Base-by-base conservation (phyloP, 2,888 invertebrate species). In the Pammene fasciana region DNA sequence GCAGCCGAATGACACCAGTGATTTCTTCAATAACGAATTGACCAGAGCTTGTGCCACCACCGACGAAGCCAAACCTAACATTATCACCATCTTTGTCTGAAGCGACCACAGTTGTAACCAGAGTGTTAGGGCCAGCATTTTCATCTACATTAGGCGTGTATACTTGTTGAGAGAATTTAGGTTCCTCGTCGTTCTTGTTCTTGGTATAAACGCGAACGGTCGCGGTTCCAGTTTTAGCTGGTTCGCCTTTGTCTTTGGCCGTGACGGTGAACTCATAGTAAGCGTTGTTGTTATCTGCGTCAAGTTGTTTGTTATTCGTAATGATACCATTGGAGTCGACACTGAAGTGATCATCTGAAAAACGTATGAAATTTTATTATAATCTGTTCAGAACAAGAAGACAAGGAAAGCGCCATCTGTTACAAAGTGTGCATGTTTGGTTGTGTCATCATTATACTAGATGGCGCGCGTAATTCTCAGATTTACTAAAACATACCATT, bases 41-140 rank as follows among this genome's bases (percentile, higher is more conserved):
- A 0, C 98, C 98, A 0, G 97, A 97, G 64, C 95, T 96, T 0
- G 97, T 97, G 71, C 96, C 97, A 38, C 97, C 97, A 11, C 97
- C 97, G 57, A 97, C 97, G 89, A 97, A 97, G 59, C 97, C 97
- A 82, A 98, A 99, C 66, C 97, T 94, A 6, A 99, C 98, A 87
- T 98, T 98, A 86, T 99, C 99, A 10, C 99, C 99, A 86, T 99
- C 99, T 89, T 98, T 98, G 85, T 99, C 99, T 7, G 98, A 98
- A 0, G 99, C 99, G 2, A 99, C 98, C 0, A 99, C 98, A 0
- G 99, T 99, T 8, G 99, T 99, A 0, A 99, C 98, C 56, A 99
- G 93, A 6, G 99, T 98, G 81, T 98, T 98, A 0, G 98, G 97
- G 0, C 98, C 98, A 10, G 98, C 98, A 86, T 98, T 98, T 87